These are phyloP conservation scores for Arnoldichthys spilopterus DNA, from an alignment of 2,797 vertebrate species.

Conservation along the genomic window DNA sequence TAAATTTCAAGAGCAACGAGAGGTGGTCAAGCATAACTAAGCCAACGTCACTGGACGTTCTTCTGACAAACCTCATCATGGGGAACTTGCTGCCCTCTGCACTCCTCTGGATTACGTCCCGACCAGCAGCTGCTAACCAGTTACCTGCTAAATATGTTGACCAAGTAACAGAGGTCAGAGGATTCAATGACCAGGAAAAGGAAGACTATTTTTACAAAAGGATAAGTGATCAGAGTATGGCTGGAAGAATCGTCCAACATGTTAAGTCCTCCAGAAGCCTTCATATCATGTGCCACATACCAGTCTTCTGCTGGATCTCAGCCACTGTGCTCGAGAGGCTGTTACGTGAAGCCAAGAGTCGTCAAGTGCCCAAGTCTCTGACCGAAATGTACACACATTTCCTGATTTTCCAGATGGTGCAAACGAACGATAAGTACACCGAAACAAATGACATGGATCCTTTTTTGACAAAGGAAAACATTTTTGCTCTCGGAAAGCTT, in stretches of 20 bases:
- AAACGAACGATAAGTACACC: constrained; percentile 34
- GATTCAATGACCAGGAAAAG: constrained; percentile 67
- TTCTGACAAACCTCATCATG: constrained; percentile 62
- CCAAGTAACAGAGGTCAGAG: constrained; percentile 65
- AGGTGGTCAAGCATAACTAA: constrained; percentile 11
- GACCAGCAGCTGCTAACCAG: constrained; percentile 62
- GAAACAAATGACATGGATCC: constrained; percentile 7
- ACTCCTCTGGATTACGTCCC: constrained; percentile 68
- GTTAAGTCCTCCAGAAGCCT: constrained; percentile 42
- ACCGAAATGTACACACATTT: constrained; percentile 54
- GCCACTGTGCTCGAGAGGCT: constrained; percentile 42
- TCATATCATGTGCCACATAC: constrained; percentile 54
- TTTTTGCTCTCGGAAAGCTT: constrained; percentile 50
- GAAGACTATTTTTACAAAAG: constrained; percentile 61
- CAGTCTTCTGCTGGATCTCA: constrained; percentile 53
- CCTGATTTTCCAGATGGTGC: constrained; percentile 47
- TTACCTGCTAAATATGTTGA: constrained; percentile 57
- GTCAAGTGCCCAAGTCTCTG: constrained; percentile 43
- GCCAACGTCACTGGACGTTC: constrained; percentile 26
- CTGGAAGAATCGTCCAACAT: constrained; percentile 36
- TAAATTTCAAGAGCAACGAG: constrained; percentile 58
- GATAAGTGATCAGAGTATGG: constrained; percentile 40
- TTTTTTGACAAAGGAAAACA: constrained; percentile 36
- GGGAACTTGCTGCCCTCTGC: constrained; percentile 64
- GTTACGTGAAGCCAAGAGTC: constrained; percentile 13